Evolutionary conservation across 2,888 invertebrate genomes (phyloP), one percentile per base, ranked within the genome.

Genomic region (Anticlea derivata): DNA sequence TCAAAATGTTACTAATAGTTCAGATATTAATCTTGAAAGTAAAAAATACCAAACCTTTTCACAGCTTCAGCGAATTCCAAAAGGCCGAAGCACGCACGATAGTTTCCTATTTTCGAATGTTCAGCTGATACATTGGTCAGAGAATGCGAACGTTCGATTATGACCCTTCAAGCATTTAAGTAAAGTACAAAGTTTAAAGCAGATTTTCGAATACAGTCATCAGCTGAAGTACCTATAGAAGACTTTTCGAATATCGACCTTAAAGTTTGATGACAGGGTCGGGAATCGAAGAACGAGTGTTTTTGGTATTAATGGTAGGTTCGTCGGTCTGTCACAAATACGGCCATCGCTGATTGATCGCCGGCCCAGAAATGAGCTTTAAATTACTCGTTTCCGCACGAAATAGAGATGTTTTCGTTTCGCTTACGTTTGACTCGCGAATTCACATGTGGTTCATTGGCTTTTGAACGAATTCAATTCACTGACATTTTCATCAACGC

Each of bases 341-440:
- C 50, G 50, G 34, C 47, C 48, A 47, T 45, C 60, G 61, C 60
- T 75, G 78, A 80, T 79, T 73, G 79, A 79, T 80, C 63, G 66
- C 55, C 64, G 63, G 57, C 60, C 49, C 66, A 65, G 73, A 71
- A 75, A 75, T 70, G 70, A 73, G 69, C 68, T 75, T 65, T 61
- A 73, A 75, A 79, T 77, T 73, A 71, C 72, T 56, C 52, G 66
- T 62, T 73, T 75, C 73, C 73, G 70, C 55, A 54, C 51, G 60
- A 60, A 71, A 73, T 70, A 60, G 71, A 78, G 70, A 68, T 66
- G 68, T 65, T 62, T 55, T 50, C 52, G 48, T 31, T 50, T 49
- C 31, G 45, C 51, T 46, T 46, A 48, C 57, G 44, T 55, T 56
- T 34, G 12, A 46, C 29, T 39, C 27, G 46, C 50, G 45, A 61